Percentiles rank a stretch among this genome's conserved stretches.
Evolutionary conservation across 2,888 invertebrate species (phyloP).

Genomic region (Phalera bucephala): DNA sequence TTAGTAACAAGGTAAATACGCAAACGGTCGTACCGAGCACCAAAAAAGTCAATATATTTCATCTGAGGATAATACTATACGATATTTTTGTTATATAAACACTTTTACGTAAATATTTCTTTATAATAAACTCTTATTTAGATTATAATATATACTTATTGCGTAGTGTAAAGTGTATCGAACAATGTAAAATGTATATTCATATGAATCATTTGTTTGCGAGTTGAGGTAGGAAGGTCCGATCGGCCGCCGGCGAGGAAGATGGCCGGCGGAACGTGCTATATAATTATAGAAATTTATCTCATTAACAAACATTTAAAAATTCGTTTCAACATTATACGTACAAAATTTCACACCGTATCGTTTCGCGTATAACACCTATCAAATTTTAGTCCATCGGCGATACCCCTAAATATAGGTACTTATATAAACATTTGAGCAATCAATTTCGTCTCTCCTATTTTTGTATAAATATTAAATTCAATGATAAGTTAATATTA

Average conservation of each 20-base stretch:
- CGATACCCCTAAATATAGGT: slow-evolving; percentile 79
- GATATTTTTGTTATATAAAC: slow-evolving; percentile 70
- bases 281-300: slow-evolving; percentile 38
- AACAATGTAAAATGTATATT: slow-evolving; percentile 63
- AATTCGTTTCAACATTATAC: slow-evolving; percentile 78
- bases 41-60: slow-evolving; percentile 62
- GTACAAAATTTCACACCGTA: slow-evolving; percentile 68
- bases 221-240: slow-evolving; percentile 80
- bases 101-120: slow-evolving; percentile 76
- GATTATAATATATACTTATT: slow-evolving; percentile 72
- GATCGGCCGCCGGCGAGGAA: slow-evolving; percentile 38
- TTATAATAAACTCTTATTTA: slow-evolving; percentile 78
- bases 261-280: slow-evolving; percentile 38
- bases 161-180: slow-evolving; percentile 69
- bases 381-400: slow-evolving; percentile 78
- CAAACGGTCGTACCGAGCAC: slow-evolving; percentile 73
- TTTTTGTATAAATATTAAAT: slow-evolving; percentile 79
- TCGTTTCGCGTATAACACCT: slow-evolving; percentile 61
- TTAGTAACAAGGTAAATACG: slow-evolving; percentile 73
- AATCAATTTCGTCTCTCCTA: slow-evolving; percentile 80
- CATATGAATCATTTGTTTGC: slow-evolving; percentile 62
- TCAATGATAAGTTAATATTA: slow-evolving; percentile 71
- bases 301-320: slow-evolving; percentile 69
- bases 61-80: slow-evolving; percentile 62
- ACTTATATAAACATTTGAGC: slow-evolving; percentile 82